Base-by-base conservation (phyloP, 2,113 vertebrate species). In the Ctenomys sociabilis region DNA sequence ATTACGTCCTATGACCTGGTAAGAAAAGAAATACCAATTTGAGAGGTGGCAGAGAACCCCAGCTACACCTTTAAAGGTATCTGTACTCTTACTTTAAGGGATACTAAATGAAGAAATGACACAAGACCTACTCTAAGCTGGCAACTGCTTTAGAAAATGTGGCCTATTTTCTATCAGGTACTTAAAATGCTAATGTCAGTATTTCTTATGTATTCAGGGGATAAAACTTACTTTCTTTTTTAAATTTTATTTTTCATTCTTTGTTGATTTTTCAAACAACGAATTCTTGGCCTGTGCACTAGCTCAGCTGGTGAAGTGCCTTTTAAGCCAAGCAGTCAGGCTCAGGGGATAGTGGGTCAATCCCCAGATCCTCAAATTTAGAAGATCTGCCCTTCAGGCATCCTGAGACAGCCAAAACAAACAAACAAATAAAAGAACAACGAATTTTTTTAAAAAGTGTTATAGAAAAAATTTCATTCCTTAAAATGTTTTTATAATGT, bases 401-500 rank as follows among this genome's bases (percentile, higher is more conserved):
- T n/a, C n/a, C n/a, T n/a, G n/a, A n/a, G n/a, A n/a, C n/a, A n/a
- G n/a, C n/a, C n/a, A n/a, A n/a, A n/a, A n/a, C n/a, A n/a, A n/a
- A n/a, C n/a, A n/a, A n/a, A n/a, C n/a, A n/a, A n/a, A n/a, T n/a
- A n/a, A n/a, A n/a, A n/a, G n/a, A 85, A 89, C 5, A 32, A 70
- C 22, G 1, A 54, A 85, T 59, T 35, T 32, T 91, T 96, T 68
- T 88, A 6, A 77, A 91, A 96, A 90, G 54, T 21, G 37, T 37
- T 84, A 73, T 8, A 61, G 59, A 87, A 77, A 93, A 77, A 12
- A 66, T 64, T 64, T 82, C 78, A 84, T 87, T 84, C 37, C 73
- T 86, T 37, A 70, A 70, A 89, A 63, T 77, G 59, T 94, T 92
- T 45, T 82, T 94, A 52, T 70, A 93, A 93, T 32, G 49, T 83